A percentile compares a stretch with the other conserved stretches of the same genome.
Evolutionary conservation across 2,888 invertebrate genomes (phyloP).

Genomic region (Bruchidius siliquastri): DNA sequence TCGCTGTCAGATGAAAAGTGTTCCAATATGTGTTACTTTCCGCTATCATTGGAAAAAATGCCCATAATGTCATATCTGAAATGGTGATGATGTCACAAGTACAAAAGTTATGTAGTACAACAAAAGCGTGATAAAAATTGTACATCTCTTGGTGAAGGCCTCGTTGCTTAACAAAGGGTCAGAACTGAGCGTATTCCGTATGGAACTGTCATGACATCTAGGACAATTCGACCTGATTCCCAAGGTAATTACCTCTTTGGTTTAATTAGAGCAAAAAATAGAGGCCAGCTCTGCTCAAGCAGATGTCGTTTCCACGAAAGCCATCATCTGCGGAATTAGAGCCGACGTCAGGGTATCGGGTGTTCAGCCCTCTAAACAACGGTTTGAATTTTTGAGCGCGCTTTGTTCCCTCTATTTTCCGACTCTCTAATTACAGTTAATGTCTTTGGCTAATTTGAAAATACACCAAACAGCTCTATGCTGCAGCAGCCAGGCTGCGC

Average conservation of each 20-base stretch:
- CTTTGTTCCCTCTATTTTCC: background rate
- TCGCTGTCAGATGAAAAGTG: no score
- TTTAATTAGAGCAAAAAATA: background rate
- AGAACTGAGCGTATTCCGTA: no score
- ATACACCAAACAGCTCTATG: background rate
- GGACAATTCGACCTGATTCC: background rate
- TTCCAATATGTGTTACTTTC: no score
- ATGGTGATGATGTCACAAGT: no score
- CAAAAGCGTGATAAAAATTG: no score
- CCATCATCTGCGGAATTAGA: background rate
- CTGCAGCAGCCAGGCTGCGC: background rate
- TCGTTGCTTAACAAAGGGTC: no score
- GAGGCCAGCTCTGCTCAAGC: background rate
- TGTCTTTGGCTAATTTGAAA: background rate
- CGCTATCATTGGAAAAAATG: no score
- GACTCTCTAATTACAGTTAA: background rate
- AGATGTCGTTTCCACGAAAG: background rate
- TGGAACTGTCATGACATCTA: background rate
- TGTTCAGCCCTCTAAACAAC: background rate
- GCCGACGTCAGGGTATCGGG: background rate
- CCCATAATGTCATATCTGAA: no score
- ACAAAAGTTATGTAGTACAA: no score
- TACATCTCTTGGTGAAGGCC: no score
- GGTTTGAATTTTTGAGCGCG: background rate
- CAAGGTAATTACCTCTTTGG: background rate